These are phyloP conservation scores for Dimorphilus gyrociliatus DNA, from an alignment of 2,888 invertebrate species.

Conservation along the genomic window DNA sequence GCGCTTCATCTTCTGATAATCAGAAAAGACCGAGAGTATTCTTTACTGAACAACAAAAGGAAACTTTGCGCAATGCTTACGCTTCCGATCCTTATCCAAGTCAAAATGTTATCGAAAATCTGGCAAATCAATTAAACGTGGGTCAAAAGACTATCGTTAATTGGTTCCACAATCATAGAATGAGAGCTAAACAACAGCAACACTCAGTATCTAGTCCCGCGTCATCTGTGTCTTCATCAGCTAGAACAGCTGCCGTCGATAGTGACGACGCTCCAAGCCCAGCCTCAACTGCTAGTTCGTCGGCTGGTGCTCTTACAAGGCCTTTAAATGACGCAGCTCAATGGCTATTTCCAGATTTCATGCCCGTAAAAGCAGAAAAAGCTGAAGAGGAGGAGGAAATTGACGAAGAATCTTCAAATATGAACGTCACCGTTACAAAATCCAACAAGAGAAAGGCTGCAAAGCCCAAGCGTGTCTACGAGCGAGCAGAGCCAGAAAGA, in stretches of 20 bases:
- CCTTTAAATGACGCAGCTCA: slow-evolving; percentile 12
- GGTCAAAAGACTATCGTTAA: slow-evolving; percentile 92
- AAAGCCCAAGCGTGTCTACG: slow-evolving; percentile 93
- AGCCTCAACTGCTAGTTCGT: slow-evolving; percentile 15
- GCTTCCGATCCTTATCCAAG: slow-evolving; percentile 92
- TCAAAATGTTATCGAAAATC: slow-evolving; percentile 82
- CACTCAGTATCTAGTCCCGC: slow-evolving; percentile 9
- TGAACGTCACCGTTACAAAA: slow-evolving; percentile 4
- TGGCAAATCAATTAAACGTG: slow-evolving; percentile 73
- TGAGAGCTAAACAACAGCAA: slow-evolving; percentile 60
- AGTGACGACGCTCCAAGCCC: too few relatives aligned
- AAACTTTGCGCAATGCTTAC: slow-evolving; percentile 80
- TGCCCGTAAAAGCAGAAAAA: slow-evolving; percentile 14
- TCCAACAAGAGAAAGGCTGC: slow-evolving; percentile 60
- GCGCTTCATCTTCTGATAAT: slow-evolving; percentile 7
- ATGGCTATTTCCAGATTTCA: slow-evolving; percentile 34
- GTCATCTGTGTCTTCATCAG: slow-evolving; percentile 4
- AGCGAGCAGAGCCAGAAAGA: slow-evolving; percentile 45
- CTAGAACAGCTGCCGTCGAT: slow-evolving; percentile 6
- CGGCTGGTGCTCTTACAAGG: slow-evolving; percentile 8
- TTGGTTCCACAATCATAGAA: slow-evolving; percentile 99
- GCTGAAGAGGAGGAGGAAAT: slow-evolving; percentile 7
- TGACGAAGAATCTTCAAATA: slow-evolving; percentile 5
- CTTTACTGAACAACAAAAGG: slow-evolving; percentile 96
- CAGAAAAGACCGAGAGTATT: slow-evolving; percentile 60